Percentiles rank a stretch among this genome's conserved stretches.
Conservation (phyloP, 2,797 vertebrate species). For the Aselliscus stoliczkanus region DNA sequence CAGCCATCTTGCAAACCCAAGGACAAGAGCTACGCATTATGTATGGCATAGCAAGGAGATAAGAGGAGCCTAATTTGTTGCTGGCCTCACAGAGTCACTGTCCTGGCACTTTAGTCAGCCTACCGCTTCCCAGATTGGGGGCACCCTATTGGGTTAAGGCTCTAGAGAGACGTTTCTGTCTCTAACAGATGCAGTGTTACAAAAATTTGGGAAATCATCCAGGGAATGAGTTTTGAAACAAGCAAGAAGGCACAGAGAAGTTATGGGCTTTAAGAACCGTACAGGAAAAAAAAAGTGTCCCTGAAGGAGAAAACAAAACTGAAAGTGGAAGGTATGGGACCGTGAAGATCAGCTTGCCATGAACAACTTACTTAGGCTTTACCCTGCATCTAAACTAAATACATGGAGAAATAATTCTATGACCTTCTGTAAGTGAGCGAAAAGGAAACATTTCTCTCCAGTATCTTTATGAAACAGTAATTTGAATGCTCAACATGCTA, state of each 20-base stretch:
- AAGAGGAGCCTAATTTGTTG: background rate
- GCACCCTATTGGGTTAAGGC: background rate
- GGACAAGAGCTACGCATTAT: background rate
- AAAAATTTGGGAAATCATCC: background rate
- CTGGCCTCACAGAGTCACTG: background rate
- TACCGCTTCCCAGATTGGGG: background rate
- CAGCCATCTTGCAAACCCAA: background rate
- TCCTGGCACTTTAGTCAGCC: background rate
- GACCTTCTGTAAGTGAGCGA: background rate
- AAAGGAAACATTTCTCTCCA: conserved; percentile 34
- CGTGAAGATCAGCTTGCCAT: background rate
- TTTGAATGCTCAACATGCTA: conserved; percentile 10
- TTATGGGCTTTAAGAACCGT: background rate
- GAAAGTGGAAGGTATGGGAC: background rate
- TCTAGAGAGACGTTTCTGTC: background rate
- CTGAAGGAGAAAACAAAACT: conserved; percentile 7
- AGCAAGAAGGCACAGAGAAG: background rate
- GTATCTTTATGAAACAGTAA: conserved; percentile 38
- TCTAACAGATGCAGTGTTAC: background rate
- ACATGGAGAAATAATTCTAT: conserved; percentile 15
- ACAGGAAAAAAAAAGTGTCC: background rate
- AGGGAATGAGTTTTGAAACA: conserved; percentile 6
- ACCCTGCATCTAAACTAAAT: conserved; percentile 30
- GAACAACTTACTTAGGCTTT: conserved; percentile 19
- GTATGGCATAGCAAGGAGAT: background rate